Evolutionary conservation across 2,113 vertebrate genomes (phyloP).

Genomic region (Lepus europaeus): DNA sequence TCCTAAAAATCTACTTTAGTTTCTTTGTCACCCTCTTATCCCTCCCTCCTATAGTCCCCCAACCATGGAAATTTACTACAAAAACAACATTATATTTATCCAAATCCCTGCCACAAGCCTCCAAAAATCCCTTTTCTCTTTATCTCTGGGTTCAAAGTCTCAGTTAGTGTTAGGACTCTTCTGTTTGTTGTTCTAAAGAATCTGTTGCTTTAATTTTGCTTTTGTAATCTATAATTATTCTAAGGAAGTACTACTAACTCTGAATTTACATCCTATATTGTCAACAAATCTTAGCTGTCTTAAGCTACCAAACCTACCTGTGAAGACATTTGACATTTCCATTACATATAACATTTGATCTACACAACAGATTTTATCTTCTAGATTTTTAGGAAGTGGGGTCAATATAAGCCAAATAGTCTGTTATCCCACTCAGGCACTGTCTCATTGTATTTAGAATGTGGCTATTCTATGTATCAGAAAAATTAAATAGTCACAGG

Average conservation of each 20-base stretch:
- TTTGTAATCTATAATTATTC: neutral
- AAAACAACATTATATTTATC: neutral
- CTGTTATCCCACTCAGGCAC: neutral
- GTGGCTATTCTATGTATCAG: conserved; percentile 31
- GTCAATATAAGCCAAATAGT: neutral
- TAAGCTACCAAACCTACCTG: neutral
- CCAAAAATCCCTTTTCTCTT: neutral
- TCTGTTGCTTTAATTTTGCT: neutral
- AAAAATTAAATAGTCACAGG: neutral
- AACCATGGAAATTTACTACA: neutral
- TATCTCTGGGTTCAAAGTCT: neutral
- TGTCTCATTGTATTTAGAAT: neutral
- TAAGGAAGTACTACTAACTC: neutral
- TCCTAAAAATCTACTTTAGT: neutral
- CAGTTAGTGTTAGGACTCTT: neutral
- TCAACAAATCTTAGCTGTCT: neutral
- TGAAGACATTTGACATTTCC: neutral
- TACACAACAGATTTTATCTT: neutral
- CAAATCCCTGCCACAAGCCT: neutral
- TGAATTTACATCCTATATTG: neutral
- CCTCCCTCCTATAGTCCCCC: neutral
- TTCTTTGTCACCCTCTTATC: neutral
- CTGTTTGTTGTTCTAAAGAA: neutral
- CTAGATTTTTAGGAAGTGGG: neutral
- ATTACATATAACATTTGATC: neutral